Percentiles rank a stretch among this genome's conserved stretches.
Evolutionary conservation across 1,140 invertebrate species (phyloP).

Genomic region (Pararge aegeria): DNA sequence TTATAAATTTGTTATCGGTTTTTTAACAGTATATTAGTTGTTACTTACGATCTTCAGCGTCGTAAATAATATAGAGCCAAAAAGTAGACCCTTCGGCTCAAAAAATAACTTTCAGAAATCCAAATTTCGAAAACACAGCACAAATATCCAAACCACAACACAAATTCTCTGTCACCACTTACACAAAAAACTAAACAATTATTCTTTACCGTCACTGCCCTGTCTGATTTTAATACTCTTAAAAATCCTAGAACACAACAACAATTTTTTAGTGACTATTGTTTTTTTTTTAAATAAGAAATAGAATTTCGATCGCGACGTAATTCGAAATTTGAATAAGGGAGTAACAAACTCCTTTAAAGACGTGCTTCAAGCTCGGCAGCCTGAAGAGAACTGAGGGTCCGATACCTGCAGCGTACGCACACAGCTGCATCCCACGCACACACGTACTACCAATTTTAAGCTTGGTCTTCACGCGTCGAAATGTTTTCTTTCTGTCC

Average conservation of each 20-base stretch:
- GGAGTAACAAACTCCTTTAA: constrained; percentile 11
- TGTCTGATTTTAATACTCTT: background rate
- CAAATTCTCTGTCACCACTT: background rate
- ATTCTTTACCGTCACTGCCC: background rate
- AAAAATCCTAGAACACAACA: background rate
- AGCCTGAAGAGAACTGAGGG: constrained; percentile 64
- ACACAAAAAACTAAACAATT: background rate
- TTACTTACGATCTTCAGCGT: background rate
- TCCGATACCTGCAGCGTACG: constrained; percentile 69
- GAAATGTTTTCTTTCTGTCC: constrained; percentile 32
- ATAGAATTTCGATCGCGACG: constrained; percentile 23
- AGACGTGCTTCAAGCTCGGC: constrained; percentile 39
- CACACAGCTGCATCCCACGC: constrained; percentile 56
- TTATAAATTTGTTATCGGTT: too few relatives aligned
- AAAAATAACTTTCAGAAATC: background rate
- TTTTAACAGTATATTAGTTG: too few relatives aligned
- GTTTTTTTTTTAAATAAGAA: background rate
- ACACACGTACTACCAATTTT: constrained; percentile 51
- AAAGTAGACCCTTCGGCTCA: background rate
- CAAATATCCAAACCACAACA: background rate
- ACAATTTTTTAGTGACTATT: background rate
- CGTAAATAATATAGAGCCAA: background rate
- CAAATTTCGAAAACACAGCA: background rate
- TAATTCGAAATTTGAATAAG: constrained; percentile 12
- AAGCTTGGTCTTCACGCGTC: constrained; percentile 55